Evolutionary conservation across 2,797 vertebrate species (phyloP).

Genomic region (Coluber constrictor): DNA sequence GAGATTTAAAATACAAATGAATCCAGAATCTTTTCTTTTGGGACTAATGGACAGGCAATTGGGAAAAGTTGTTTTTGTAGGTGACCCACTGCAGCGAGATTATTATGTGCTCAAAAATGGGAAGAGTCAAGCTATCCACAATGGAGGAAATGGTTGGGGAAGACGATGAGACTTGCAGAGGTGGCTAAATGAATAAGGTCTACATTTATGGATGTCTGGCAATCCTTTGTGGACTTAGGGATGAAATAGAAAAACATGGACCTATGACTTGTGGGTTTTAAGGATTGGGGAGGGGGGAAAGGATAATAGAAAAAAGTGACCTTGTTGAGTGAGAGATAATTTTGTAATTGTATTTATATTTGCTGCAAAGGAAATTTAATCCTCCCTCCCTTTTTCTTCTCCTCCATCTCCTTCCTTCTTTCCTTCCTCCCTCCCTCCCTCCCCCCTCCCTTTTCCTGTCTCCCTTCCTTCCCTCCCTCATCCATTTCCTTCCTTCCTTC

Average conservation of each 20-base stretch:
- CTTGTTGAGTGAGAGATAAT: not conserved
- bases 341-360: not conserved
- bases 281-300: not conserved
- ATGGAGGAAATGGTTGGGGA: not conserved
- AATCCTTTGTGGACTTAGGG: not conserved
- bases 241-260: not conserved
- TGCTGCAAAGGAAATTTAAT: not conserved
- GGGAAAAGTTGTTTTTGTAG: too few species aligned
- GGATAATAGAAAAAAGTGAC: not conserved
- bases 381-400: not conserved
- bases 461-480: too few species aligned
- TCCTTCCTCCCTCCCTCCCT: too few species aligned
- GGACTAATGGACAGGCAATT: too few species aligned
- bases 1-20: not conserved
- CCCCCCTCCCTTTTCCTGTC: too few species aligned
- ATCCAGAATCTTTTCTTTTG: not conserved
- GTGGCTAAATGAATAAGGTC: not conserved
- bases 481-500: too few species aligned
- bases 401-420: too few species aligned
- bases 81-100: too few species aligned
- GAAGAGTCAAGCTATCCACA: not conserved
- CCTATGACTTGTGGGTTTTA: not conserved
- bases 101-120: not conserved
- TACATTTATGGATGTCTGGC: not conserved
- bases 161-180: not conserved